Percentiles rank a stretch among this genome's conserved stretches.
Evolutionary conservation across 2,113 vertebrate genomes (phyloP).

Genomic region (Phrynocephalus versicolor): DNA sequence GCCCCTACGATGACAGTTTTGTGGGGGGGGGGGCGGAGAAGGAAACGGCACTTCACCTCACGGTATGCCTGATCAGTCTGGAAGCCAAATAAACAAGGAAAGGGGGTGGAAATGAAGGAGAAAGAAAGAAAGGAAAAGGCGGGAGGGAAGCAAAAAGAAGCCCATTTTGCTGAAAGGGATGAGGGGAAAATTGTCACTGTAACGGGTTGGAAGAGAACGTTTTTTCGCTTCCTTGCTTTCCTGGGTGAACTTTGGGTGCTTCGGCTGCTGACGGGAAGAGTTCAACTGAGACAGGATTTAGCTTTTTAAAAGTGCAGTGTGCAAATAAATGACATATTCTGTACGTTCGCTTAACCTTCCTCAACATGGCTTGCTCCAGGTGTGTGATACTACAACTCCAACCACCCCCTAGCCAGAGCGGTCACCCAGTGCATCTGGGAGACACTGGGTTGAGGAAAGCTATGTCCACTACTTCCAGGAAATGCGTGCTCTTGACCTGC

Average conservation of each 20-base stretch:
- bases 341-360: neutral
- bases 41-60: conserved; percentile 68
- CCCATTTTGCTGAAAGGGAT: conserved; percentile 23
- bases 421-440: no score
- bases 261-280: conserved; percentile 2
- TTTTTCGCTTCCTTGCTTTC: conserved; percentile 5
- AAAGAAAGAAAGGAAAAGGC: neutral
- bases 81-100: conserved; percentile 74
- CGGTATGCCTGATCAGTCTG: conserved; percentile 70
- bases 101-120: conserved; percentile 45
- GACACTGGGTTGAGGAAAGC: no score
- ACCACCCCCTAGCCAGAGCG: neutral
- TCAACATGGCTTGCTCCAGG: neutral
- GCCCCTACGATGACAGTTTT: conserved; percentile 68
- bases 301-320: neutral
- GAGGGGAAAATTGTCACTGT: conserved; percentile 45
- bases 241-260: conserved; percentile 48
- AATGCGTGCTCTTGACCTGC: no score
- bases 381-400: neutral
- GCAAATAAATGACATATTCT: neutral
- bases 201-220: conserved; percentile 12
- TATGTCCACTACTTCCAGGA: no score
- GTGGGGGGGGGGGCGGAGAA: conserved; percentile 4
- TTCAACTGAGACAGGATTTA: neutral
- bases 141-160: neutral